Evolutionary conservation across 2,888 invertebrate genomes (phyloP), one percentile per base, ranked within the genome.

Genomic region (Phalera bucephala): DNA sequence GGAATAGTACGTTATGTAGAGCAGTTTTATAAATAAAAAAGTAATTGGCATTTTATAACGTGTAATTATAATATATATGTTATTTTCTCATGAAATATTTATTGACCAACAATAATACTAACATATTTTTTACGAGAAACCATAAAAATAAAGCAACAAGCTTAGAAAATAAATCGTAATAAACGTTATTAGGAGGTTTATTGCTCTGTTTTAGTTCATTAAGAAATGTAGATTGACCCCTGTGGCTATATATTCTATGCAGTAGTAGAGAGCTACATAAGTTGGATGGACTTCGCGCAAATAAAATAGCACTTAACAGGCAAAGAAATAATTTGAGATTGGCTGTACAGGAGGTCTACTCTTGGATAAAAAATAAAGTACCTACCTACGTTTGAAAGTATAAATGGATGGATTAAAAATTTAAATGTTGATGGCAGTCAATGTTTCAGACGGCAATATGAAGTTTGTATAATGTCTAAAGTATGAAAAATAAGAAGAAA

Each of bases 341-440:
- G 40, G 22, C 41, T 32, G 29, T 55, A 52, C 52, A 49, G 12
- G n/a, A n/a, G n/a, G n/a, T n/a, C n/a, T n/a, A n/a, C n/a, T n/a
- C n/a, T n/a, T n/a, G n/a, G n/a, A n/a, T n/a, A n/a, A n/a, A n/a
- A n/a, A n/a, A n/a, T n/a, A n/a, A n/a, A n/a, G n/a, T n/a, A n/a
- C n/a, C n/a, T n/a, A n/a, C n/a, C n/a, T n/a, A n/a, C n/a, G n/a
- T n/a, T n/a, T n/a, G n/a, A n/a, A n/a, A n/a, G n/a, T n/a, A n/a
- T n/a, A n/a, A n/a, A n/a, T n/a, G n/a, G n/a, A n/a, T n/a, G n/a
- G n/a, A n/a, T n/a, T n/a, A n/a, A n/a, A n/a, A n/a, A n/a, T n/a
- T n/a, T n/a, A n/a, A n/a, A n/a, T n/a, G n/a, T n/a, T n/a, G n/a
- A n/a, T n/a, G n/a, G n/a, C n/a, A n/a, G n/a, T n/a, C n/a, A n/a